phyloP scores from a whole-genome alignment of 2,797 vertebrate genomes.

The Thamnophis elegans region DNA sequence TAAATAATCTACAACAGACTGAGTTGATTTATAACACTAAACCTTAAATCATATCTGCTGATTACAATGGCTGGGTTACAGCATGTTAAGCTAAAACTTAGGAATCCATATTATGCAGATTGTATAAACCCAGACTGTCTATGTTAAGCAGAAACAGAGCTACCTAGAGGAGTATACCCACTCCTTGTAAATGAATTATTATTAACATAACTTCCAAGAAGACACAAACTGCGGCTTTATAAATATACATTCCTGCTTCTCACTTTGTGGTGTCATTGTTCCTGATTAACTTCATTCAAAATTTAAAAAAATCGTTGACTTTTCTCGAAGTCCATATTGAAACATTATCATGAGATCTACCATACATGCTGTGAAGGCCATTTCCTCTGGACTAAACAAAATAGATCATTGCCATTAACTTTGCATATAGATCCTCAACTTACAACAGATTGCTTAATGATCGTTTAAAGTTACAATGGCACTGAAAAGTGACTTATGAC shows the following conservation, averaged over 20 bases:
- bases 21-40: background rate
- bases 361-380: slow-evolving; percentile 46
- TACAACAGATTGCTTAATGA: too few species aligned
- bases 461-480: too few species aligned
- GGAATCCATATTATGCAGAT: background rate
- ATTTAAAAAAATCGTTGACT: slow-evolving; percentile 41
- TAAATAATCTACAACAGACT: background rate
- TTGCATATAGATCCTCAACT: slow-evolving; percentile 26
- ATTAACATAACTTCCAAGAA: background rate
- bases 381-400: slow-evolving; percentile 60
- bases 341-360: slow-evolving; percentile 35
- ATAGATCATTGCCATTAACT: slow-evolving; percentile 60
- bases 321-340: slow-evolving; percentile 40
- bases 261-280: background rate
- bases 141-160: background rate
- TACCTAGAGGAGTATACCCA: background rate
- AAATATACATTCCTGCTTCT: background rate
- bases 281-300: background rate
- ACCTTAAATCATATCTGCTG: background rate
- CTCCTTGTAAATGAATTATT: background rate
- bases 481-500: too few species aligned
- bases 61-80: background rate
- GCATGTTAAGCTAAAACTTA: background rate
- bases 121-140: background rate
- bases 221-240: background rate